A percentile compares a stretch with the other conserved stretches of the same genome.
Conservation (phyloP, 2,113 vertebrate genomes). For the Panthera leo region DNA sequence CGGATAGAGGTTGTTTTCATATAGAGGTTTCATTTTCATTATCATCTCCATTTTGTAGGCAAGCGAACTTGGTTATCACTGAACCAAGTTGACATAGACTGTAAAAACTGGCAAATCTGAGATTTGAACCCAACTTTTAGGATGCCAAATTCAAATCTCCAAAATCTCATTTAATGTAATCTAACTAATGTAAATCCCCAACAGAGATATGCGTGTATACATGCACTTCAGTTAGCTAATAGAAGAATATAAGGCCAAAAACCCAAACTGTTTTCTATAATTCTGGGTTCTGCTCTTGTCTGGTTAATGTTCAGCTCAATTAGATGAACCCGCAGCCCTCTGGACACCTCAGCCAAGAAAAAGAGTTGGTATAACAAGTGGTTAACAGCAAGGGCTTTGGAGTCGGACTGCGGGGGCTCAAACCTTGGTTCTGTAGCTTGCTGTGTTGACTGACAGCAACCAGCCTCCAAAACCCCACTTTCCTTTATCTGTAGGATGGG, state of each 20-base stretch:
- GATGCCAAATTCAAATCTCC: constrained; percentile 8
- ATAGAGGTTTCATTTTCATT: too few relatives aligned
- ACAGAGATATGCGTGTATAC: neutral
- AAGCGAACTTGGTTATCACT: neutral
- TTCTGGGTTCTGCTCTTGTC: neutral
- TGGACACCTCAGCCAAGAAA: neutral
- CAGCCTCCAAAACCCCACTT: neutral
- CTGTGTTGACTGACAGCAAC: neutral
- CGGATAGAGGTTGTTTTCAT: constrained; percentile 35
- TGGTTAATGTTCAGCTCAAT: neutral
- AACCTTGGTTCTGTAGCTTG: neutral
- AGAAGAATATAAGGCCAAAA: neutral
- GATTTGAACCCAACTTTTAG: constrained; percentile 22
- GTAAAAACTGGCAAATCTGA: neutral
- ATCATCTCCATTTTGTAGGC: neutral
- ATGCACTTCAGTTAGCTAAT: neutral
- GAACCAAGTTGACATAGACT: neutral
- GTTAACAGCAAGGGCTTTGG: neutral
- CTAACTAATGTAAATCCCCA: neutral
- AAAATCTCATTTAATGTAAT: constrained; percentile 19
- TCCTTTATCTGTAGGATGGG: neutral
- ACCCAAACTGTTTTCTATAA: neutral
- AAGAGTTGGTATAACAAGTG: neutral
- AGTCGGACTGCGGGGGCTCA: neutral
- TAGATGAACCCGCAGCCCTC: neutral